Evolutionary conservation across 1,140 invertebrate genomes (phyloP).

Genomic region (Drosophila suzukii): DNA sequence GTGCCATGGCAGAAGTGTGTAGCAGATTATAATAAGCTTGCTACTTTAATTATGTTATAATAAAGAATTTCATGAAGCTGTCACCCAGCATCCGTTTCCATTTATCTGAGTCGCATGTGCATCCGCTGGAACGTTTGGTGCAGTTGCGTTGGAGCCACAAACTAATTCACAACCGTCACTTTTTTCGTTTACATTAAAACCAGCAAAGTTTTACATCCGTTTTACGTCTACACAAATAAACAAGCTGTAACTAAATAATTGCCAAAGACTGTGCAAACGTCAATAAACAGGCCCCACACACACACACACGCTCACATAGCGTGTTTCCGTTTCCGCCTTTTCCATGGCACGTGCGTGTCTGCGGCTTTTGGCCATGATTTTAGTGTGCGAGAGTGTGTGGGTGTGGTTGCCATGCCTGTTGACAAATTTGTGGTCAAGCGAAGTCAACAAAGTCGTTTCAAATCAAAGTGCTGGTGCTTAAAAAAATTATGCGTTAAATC

Average conservation of each 20-base stretch:
- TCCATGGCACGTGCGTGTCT: conserved; percentile 63
- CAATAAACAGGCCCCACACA: conserved; percentile 39
- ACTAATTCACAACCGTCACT: conserved; percentile 28
- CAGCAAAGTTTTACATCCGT: conserved; percentile 69
- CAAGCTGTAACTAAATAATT: conserved; percentile 63
- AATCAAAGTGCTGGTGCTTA: conserved; percentile 48
- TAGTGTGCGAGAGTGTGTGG: conserved; percentile 9
- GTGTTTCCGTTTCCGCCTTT: conserved; percentile 70
- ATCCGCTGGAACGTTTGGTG: conserved; percentile 31
- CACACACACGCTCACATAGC: conserved; percentile 13
- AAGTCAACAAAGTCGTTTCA: conserved; percentile 62
- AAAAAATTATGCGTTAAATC: conserved; percentile 15
- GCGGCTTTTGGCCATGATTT: conserved; percentile 50
- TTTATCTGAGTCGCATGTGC: conserved; percentile 28
- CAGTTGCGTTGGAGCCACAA: conserved; percentile 5
- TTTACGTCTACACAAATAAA: conserved; percentile 34
- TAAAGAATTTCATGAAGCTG: conserved; percentile 45
- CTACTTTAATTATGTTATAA: conserved; percentile 20
- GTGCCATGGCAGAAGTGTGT: neutral
- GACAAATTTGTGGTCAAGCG: conserved; percentile 73
- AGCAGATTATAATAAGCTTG: conserved; percentile 18
- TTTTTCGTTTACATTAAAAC: conserved; percentile 48
- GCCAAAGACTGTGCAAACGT: conserved; percentile 57
- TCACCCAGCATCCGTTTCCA: conserved; percentile 59
- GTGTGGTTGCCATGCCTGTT: conserved; percentile 47